Evolutionary conservation across 2,113 vertebrate genomes (phyloP), one percentile per base, ranked within the genome.

Genomic region (Lagopus leucura): DNA sequence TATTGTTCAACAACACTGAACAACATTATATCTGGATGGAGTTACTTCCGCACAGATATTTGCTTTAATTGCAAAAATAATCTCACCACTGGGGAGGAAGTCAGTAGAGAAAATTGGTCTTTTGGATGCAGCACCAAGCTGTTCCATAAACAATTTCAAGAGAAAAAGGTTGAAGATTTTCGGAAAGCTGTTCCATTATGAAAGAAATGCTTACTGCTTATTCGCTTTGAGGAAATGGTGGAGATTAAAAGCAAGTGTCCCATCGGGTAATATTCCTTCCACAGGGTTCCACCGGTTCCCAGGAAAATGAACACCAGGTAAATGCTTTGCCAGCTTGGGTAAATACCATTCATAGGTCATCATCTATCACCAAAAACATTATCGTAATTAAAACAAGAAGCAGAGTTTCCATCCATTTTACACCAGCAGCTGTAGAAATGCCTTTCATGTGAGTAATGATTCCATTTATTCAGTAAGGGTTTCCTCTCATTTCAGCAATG

Each of bases 261-360:
- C 98, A 83, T 97, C 96, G 2, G 97, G 91, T 86, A 97, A 95
- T 52, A 86, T 50, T 91, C 95, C 97, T 97, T 97, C 97, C 91
- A 98, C 96, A 24, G 98, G 98, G 95, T 98, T 98, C 99, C 99
- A 99, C 38, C 94, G 97, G 87, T 52, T 91, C 42, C 99, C 99
- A 5, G 99, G 99, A 96, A 99, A 99, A 93, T 82, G 90, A 74
- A 99, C 97, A 1, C 98, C 98, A 43, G 98, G 98, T 94, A 98
- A 98, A 92, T 99, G 99, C 74, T 97, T 98, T 11, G 98, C 98
- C 92, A 99, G 97, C 96, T 98, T 99, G 86, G 98, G 97, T 95
- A 99, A 98, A 94, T 99, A 99, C 99, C 99, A 99, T 13, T 96
- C 77, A 1, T 99, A 99, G 61, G 99, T 99, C 99, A 99, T 99